Evolutionary conservation across 2,113 vertebrate genomes (phyloP).

Genomic region (Gavialis gangeticus): DNA sequence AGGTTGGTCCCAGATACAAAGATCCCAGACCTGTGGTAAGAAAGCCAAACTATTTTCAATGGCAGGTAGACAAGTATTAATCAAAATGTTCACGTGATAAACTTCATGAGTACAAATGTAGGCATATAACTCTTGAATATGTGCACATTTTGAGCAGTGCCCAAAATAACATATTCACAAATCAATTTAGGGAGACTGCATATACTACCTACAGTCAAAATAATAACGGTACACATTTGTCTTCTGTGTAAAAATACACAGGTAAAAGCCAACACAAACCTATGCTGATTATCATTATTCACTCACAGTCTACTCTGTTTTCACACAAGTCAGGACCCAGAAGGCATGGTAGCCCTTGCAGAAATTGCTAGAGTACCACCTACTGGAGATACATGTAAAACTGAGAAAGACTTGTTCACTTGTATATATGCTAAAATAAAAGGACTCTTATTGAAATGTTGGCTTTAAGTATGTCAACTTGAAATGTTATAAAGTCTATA

Average conservation of each 20-base stretch:
- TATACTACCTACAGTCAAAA: not conserved
- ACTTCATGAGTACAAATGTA: not conserved
- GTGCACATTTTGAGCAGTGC: not conserved
- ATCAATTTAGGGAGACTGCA: not conserved
- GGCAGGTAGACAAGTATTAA: not conserved
- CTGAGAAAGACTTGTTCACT: not conserved
- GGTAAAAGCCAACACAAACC: not conserved
- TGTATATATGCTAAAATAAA: not conserved
- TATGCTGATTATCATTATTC: conserved; percentile 4
- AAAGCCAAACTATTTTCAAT: not conserved
- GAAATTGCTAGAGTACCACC: conserved; percentile 44
- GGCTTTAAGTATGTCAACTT: not conserved
- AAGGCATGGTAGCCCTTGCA: not conserved
- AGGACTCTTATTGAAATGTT: not conserved
- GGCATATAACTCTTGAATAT: not conserved
- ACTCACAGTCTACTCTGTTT: not conserved
- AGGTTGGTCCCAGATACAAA: not conserved
- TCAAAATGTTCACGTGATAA: not conserved
- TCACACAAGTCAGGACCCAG: not conserved
- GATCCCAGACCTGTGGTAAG: not conserved
- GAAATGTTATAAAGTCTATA: not conserved
- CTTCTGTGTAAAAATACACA: not conserved
- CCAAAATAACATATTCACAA: not conserved
- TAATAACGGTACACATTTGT: not conserved
- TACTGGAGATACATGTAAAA: conserved; percentile 4